These are phyloP conservation scores for Micrastur ruficollis DNA, from an alignment of 2,797 vertebrate species.

Conservation along the genomic window DNA sequence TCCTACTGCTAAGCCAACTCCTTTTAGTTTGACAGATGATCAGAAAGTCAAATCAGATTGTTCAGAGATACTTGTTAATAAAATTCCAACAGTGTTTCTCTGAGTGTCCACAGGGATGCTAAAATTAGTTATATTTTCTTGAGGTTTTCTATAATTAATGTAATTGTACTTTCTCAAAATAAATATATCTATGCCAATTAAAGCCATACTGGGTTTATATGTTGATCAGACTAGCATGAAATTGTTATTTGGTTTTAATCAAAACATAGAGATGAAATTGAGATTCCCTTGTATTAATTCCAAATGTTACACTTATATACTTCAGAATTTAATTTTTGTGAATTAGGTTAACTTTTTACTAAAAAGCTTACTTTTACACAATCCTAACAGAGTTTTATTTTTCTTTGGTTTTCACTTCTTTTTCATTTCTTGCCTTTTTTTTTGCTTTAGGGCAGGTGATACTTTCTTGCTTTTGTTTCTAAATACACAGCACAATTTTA, in stretches of 20 bases:
- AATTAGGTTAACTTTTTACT: constrained; percentile 37
- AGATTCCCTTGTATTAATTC: constrained; percentile 48
- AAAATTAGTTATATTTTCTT: constrained; percentile 72
- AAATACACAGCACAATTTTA: background rate
- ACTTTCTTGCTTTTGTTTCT: background rate
- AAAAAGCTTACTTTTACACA: background rate
- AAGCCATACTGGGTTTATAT: constrained; percentile 51
- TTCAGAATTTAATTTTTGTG: constrained; percentile 38
- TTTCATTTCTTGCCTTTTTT: background rate
- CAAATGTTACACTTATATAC: constrained; percentile 16
- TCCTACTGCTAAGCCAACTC: constrained; percentile 57
- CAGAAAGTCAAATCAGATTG: constrained; percentile 75
- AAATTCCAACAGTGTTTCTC: constrained; percentile 66
- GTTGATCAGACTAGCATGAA: constrained; percentile 64
- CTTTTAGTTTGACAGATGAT: constrained; percentile 73
- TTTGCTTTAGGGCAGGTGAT: background rate
- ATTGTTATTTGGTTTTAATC: constrained; percentile 59
- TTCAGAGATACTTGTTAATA: constrained; percentile 71
- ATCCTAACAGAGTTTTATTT: background rate
- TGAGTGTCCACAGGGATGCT: constrained; percentile 32
- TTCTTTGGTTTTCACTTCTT: background rate
- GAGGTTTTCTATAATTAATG: constrained; percentile 67
- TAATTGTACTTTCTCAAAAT: constrained; percentile 63
- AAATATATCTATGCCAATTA: constrained; percentile 57
- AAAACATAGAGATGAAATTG: constrained; percentile 61